A percentile compares a stretch with the other conserved stretches of the same genome.
These are phyloP conservation scores for Porphyrio hochstetteri DNA, from an alignment of 2,113 vertebrate genomes.

Conservation along the genomic window DNA sequence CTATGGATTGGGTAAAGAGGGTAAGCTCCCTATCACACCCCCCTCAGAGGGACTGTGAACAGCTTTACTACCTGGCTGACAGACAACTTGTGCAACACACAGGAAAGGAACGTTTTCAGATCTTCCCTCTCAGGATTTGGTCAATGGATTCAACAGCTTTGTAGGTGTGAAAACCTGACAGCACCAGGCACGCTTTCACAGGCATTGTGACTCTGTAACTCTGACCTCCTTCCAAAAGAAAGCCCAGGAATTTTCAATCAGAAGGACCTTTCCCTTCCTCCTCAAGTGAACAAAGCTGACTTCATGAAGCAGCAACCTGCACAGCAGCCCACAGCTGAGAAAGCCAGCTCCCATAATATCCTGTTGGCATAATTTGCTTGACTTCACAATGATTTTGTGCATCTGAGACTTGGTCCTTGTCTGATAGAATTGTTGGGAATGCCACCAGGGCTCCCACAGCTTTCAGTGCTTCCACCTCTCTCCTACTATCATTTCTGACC, in stretches of 20 bases:
- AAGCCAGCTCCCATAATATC: neutral
- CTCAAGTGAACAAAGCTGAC: rapidly evolving
- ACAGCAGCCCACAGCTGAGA: neutral
- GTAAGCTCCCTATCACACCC: neutral
- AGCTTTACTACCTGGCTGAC: neutral
- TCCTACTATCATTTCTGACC: neutral
- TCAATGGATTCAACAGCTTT: rapidly evolving
- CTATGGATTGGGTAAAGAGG: too few relatives aligned
- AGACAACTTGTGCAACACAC: neutral
- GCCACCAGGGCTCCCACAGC: neutral
- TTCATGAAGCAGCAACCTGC: neutral
- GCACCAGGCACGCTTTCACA: neutral
- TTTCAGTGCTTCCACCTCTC: neutral
- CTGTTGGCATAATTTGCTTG: neutral
- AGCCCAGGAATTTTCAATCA: neutral
- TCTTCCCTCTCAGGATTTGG: neutral
- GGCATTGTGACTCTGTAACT: neutral
- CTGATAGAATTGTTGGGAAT: neutral
- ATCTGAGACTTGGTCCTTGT: neutral
- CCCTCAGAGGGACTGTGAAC: neutral
- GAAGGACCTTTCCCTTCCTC: neutral
- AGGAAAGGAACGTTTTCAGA: neutral
- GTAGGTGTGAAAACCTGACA: neutral
- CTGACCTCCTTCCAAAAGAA: neutral
- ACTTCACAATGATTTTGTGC: neutral